Base-by-base conservation (phyloP, 2,888 invertebrate genomes). In the Eupithecia centaureata region DNA sequence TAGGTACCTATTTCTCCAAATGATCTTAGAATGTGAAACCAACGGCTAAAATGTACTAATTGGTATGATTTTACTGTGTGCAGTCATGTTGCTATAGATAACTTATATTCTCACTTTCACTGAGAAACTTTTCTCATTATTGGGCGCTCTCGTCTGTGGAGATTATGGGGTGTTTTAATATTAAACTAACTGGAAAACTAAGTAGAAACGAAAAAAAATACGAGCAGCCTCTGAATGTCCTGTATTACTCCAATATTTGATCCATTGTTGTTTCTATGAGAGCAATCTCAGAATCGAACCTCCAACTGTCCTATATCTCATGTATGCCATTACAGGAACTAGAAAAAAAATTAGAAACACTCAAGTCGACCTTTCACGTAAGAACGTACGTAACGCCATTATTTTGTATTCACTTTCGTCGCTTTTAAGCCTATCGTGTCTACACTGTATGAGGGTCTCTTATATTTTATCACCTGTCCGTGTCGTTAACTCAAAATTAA, bases 311-410 rank as follows among this genome's bases (percentile, higher is more conserved):
- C 18, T 18, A 0, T 8, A 18, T 10, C 13, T 12, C 0, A 4
- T 35, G 15, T 47, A 22, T 12, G 1, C 12, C 47, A 22, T 47
- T 22, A 47, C 54, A 78, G 76, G 76, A 73, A 77, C 71, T 74
- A 74, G 77, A 80, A 78, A 79, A 74, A 76, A 76, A 82, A 83
- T 1, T n/a, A n/a, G n/a, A 84, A 86, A 83, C 82, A 82, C 82
- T 79, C 80, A 71, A 76, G 82, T 86, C 81, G 77, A 78, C 79
- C 79, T 84, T 80, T 81, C 82, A 85, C 77, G 79, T 78, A 82
- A 47, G 18, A 12, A 22, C 47, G 82, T 82, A n/a, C 81, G 82
- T 82, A 71, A 80, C 76, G 75, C 74, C 76, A 70, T 57, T 77
- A 77, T 77, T 78, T 77, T 76, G 75, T 77, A 79, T 80, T 79